Conservation (phyloP, 2,797 vertebrate genomes). For the Pipistrellus pygmaeus region DNA sequence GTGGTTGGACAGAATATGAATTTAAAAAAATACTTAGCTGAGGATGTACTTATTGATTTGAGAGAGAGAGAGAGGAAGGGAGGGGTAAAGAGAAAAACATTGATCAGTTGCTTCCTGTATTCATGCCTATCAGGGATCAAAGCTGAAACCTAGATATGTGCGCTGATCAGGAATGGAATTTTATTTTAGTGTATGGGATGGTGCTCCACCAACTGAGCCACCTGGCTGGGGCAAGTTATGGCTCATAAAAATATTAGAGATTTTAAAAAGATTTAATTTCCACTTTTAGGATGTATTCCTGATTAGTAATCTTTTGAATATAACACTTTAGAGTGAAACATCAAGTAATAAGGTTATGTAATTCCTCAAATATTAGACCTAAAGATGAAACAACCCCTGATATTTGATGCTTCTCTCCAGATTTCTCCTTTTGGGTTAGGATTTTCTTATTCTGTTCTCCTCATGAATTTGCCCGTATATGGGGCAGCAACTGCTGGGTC, state of each 20-base stretch:
- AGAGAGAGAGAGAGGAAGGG: not conserved
- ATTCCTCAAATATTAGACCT: not conserved
- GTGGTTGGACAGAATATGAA: not conserved
- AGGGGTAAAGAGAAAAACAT: not conserved
- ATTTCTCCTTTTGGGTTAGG: not conserved
- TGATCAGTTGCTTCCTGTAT: not conserved
- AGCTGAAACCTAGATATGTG: not conserved
- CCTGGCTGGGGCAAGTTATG: not conserved
- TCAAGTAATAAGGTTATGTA: not conserved
- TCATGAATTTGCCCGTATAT: not conserved
- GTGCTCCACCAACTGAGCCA: not conserved
- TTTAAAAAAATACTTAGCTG: not conserved
- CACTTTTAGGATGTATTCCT: not conserved
- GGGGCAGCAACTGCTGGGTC: rapidly evolving
- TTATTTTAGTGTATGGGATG: not conserved
- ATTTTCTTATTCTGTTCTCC: not conserved
- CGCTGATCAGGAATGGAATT: not conserved
- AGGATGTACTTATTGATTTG: not conserved
- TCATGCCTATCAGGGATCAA: not conserved
- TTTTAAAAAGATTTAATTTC: not conserved
- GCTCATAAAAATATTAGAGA: not conserved
- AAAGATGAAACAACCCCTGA: not conserved
- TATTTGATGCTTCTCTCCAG: not conserved
- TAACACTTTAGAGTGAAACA: not conserved
- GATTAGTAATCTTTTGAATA: not conserved